Percentiles rank a stretch among this genome's conserved stretches.
Conservation (phyloP, 2,888 invertebrate genomes). For the Nomada ruficornis region DNA sequence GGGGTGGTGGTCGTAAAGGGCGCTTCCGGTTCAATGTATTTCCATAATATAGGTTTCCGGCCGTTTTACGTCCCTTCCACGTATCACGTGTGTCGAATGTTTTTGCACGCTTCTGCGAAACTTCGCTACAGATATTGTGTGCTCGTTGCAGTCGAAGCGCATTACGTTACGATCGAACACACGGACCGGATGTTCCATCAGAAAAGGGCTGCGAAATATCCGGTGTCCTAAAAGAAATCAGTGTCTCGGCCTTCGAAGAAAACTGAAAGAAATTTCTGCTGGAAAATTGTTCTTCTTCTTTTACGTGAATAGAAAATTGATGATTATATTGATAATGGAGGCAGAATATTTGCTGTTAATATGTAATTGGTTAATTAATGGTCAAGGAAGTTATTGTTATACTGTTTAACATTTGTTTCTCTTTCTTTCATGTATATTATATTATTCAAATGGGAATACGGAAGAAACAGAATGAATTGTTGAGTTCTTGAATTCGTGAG, state of each 20-base stretch:
- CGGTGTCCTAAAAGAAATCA: constrained; percentile 45
- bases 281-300: not conserved
- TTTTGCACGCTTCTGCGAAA: constrained; percentile 75
- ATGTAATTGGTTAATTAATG: too few species aligned
- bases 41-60: constrained; percentile 66
- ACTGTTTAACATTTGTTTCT: too few species aligned
- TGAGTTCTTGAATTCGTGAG: too few species aligned
- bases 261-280: not conserved
- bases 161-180: constrained; percentile 67
- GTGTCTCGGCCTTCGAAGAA: not conserved
- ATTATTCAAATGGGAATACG: too few species aligned
- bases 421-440: too few species aligned
- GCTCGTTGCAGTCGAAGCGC: constrained; percentile 20
- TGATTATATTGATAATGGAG: too few species aligned
- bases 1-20: constrained; percentile 46
- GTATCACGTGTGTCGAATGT: constrained; percentile 63
- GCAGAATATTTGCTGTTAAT: too few species aligned
- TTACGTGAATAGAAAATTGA: not conserved
- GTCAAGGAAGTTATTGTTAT: too few species aligned
- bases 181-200: constrained; percentile 73
- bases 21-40: constrained; percentile 62
- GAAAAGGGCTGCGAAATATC: constrained; percentile 38
- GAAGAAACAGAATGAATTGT: too few species aligned
- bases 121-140: constrained; percentile 31
- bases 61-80: constrained; percentile 72